Conservation (phyloP, 2,113 vertebrate species). For the Muntiacus muntjak region DNA sequence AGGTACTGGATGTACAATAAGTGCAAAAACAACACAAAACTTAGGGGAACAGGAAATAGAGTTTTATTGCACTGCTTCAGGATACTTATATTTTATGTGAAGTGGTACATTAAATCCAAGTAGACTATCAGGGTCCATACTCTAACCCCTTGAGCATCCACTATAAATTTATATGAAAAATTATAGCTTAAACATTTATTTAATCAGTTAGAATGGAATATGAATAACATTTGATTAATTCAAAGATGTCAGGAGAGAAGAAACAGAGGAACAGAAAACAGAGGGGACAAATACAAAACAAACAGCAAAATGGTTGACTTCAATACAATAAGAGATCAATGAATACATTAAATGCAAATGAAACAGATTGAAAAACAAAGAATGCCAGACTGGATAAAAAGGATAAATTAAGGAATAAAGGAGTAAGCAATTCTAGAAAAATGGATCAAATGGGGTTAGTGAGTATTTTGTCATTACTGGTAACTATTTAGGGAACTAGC, state of each 20-base stretch:
- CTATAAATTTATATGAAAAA: background rate
- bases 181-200: background rate
- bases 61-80: background rate
- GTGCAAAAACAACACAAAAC: background rate
- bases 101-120: background rate
- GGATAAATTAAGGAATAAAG: background rate
- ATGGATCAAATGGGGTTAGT: background rate
- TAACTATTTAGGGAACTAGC: background rate
- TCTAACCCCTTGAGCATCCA: background rate
- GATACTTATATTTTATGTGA: background rate
- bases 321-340: background rate
- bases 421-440: background rate
- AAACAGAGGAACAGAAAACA: background rate
- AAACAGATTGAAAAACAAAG: background rate
- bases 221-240: background rate
- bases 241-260: background rate
- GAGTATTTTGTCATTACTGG: background rate
- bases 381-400: background rate
- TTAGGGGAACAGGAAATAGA: background rate
- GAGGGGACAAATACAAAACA: background rate
- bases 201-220: background rate
- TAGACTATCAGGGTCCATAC: background rate
- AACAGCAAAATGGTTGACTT: background rate
- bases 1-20: background rate
- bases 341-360: background rate